Conservation (phyloP, 2,113 vertebrate genomes). For the Marmota flaviventris region DNA sequence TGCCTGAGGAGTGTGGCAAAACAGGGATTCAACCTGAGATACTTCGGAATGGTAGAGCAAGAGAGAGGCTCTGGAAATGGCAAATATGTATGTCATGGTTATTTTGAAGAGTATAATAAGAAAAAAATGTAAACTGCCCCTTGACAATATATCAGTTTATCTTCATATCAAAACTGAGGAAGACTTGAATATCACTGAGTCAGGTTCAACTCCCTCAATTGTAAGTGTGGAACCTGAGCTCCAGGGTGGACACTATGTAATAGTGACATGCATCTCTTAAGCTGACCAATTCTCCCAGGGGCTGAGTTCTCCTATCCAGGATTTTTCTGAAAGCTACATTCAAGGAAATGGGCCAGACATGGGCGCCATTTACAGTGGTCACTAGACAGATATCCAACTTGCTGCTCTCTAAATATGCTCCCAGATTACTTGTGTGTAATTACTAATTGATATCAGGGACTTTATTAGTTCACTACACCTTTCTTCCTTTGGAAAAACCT, state of each 20-base stretch:
- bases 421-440: background rate
- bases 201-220: background rate
- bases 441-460: background rate
- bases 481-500: background rate
- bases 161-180: background rate
- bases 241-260: background rate
- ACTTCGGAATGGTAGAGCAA: background rate
- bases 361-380: background rate
- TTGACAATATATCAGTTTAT: background rate
- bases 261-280: background rate
- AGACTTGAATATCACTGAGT: background rate
- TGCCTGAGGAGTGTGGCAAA: background rate
- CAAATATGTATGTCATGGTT: background rate
- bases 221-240: background rate
- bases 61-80: background rate
- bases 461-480: background rate
- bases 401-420: background rate
- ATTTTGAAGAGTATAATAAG: background rate
- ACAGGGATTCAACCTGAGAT: background rate
- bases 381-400: background rate
- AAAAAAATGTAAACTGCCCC: background rate
- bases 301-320: background rate
- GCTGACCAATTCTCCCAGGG: background rate
- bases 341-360: background rate
- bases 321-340: constrained; percentile 24